These are phyloP conservation scores for Halocynthia roretzi DNA, from an alignment of 23 tunicate genomes.

Conservation along the genomic window DNA sequence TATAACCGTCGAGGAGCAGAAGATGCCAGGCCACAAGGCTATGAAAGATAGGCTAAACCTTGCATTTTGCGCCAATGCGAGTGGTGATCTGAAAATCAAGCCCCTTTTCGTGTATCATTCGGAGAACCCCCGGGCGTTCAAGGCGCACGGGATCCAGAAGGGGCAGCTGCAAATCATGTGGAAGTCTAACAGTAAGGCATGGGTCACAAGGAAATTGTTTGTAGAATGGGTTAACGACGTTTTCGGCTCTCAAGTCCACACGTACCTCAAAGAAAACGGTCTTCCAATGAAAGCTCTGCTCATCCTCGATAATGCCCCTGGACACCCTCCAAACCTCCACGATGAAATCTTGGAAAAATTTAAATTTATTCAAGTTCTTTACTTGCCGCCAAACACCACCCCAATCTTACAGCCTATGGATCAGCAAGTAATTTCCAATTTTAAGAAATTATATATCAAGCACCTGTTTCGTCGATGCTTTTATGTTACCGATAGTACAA, in stretches of 20 bases:
- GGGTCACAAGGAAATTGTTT: constrained; percentile 26
- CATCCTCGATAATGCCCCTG: constrained; percentile 38
- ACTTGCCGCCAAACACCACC: constrained; percentile 27
- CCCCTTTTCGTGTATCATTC: constrained; percentile 25
- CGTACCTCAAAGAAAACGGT: too few relatives aligned
- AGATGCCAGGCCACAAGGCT: constrained; percentile 35
- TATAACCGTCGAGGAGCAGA: constrained; percentile 29
- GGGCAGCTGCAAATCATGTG: too few relatives aligned
- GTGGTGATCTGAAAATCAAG: constrained; percentile 23
- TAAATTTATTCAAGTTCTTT: constrained; percentile 22
- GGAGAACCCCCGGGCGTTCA: constrained; percentile 35
- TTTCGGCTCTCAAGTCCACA: constrained; percentile 14
- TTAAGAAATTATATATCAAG: constrained; percentile 17
- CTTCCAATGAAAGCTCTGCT: constrained; percentile 27
- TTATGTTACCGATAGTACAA: constrained; percentile 8
- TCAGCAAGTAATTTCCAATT: constrained; percentile 34
- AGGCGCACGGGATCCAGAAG: constrained; percentile 25
- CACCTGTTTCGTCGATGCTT: constrained; percentile 14
- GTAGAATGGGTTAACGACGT: constrained; percentile 17
- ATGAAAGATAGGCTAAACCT: constrained; percentile 26
- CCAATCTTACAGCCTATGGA: constrained; percentile 30
- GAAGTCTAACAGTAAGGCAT: constrained; percentile 23
- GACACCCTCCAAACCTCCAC: constrained; percentile 32
- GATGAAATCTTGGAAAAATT: not conserved
- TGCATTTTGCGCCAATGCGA: constrained; percentile 31